Evolutionary conservation across 2,113 vertebrate species (phyloP).

Genomic region (Pygoscelis antarcticus): DNA sequence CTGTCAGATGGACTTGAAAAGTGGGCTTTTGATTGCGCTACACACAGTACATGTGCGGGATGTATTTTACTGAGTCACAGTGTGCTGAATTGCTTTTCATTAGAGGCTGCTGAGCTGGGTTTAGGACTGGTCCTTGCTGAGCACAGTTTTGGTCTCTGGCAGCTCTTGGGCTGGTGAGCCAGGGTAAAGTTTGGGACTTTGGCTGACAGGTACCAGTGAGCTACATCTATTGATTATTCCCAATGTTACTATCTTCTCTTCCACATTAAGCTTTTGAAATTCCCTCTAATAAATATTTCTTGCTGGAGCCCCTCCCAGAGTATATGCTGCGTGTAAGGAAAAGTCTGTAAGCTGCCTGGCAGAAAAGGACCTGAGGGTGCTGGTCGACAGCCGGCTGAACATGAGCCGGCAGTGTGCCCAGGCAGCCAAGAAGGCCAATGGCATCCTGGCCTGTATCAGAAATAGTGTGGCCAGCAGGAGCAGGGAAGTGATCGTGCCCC

Average conservation of each 20-base stretch:
- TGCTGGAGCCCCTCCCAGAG: neutral
- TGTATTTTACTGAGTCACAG: neutral
- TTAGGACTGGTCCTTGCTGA: neutral
- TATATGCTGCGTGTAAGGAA: no score
- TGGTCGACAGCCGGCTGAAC: no score
- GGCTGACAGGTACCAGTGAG: no score
- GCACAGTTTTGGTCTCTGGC: neutral
- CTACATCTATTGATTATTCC: accelerated
- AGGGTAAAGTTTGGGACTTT: neutral
- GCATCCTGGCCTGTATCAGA: no score
- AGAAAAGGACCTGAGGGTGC: no score
- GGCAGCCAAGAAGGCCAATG: no score
- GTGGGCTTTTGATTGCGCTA: neutral
- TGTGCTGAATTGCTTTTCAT: neutral
- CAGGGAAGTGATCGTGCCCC: no score
- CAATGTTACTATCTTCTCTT: neutral
- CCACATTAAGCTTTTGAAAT: neutral
- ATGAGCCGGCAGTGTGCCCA: no score
- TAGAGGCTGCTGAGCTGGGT: neutral
- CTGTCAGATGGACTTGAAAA: neutral
- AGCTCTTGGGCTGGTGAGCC: neutral
- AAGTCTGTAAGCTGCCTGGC: no score
- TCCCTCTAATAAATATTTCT: neutral
- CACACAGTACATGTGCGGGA: accelerated
- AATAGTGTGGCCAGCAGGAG: no score